phyloP scores from a whole-genome alignment of 2,888 invertebrate species.

The Folsomia manolachei region DNA sequence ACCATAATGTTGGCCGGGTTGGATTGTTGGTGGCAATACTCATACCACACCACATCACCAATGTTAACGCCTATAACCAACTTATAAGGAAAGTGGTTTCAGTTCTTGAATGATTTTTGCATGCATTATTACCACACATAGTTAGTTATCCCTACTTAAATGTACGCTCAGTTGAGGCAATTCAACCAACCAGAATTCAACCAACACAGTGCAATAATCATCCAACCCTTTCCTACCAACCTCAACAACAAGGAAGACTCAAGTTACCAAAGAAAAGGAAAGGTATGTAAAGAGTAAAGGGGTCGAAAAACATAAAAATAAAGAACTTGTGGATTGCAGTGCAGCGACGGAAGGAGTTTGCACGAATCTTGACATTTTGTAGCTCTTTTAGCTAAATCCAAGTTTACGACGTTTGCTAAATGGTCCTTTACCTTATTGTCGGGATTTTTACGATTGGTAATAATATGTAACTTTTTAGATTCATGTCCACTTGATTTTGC shows the following conservation, averaged over 20 bases:
- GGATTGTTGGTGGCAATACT: not conserved
- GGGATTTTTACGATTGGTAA: too few relatives aligned
- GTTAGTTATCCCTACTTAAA: not conserved
- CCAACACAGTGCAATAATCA: slow-evolving; percentile 3
- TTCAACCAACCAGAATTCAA: not conserved
- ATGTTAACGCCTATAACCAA: not conserved
- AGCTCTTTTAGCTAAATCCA: not conserved
- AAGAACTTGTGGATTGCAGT: too few relatives aligned
- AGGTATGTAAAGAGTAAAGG: not conserved
- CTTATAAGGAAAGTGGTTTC: slow-evolving; percentile 23
- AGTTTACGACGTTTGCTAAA: too few relatives aligned
- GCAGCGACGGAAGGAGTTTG: not conserved
- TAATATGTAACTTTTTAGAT: too few relatives aligned
- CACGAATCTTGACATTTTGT: not conserved
- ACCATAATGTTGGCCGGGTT: not conserved
- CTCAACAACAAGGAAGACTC: slow-evolving; percentile 6
- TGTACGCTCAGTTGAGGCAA: not conserved
- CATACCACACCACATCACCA: not conserved
- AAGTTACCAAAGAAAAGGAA: too few relatives aligned
- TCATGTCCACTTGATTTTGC: too few relatives aligned
- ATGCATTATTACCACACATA: slow-evolving; percentile 2
- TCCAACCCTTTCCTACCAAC: slow-evolving; percentile 20
- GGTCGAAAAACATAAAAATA: not conserved
- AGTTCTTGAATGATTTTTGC: slow-evolving; percentile 11
- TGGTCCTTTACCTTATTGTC: too few relatives aligned